Evolutionary conservation across 2,888 invertebrate genomes (phyloP).

Genomic region (Leucania comma): DNA sequence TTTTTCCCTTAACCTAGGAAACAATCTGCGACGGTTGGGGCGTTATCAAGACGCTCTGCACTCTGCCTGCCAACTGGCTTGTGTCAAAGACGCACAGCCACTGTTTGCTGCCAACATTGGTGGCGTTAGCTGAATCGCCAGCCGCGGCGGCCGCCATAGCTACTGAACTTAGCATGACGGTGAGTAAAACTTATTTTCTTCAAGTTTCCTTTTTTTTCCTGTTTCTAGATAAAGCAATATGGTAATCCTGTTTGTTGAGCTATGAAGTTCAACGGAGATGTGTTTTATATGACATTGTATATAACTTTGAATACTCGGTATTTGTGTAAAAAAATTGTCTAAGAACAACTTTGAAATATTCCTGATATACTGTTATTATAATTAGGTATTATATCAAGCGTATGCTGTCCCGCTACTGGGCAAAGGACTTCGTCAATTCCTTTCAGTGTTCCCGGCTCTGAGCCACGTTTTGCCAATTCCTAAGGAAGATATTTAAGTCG

Average conservation of each 20-base stretch:
- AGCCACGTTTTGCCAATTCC: no score
- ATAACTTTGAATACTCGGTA: not conserved
- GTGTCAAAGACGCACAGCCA: slow-evolving; percentile 93
- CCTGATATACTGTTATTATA: not conserved
- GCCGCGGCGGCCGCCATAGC: slow-evolving; percentile 92
- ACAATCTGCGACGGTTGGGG: slow-evolving; percentile 88
- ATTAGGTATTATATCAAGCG: no score
- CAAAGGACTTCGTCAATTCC: no score
- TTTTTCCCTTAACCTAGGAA: slow-evolving; percentile 70
- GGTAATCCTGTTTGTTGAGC: no score
- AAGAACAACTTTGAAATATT: not conserved
- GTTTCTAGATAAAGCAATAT: no score
- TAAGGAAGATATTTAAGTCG: no score
- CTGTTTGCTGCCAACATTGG: slow-evolving; percentile 95
- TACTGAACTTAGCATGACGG: slow-evolving; percentile 93
- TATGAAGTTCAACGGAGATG: not conserved
- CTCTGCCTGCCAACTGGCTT: slow-evolving; percentile 96
- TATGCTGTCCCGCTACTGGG: no score
- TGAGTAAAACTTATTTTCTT: slow-evolving; percentile 74
- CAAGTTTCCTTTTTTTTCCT: not conserved
- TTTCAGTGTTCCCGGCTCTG: no score
- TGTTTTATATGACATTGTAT: not conserved
- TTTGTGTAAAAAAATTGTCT: not conserved
- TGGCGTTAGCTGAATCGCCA: slow-evolving; percentile 91
- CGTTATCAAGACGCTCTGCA: slow-evolving; percentile 96